Percentiles rank a stretch among this genome's conserved stretches.
Evolutionary conservation across 1,140 invertebrate genomes (phyloP).

Genomic region (Agrilus planipennis): DNA sequence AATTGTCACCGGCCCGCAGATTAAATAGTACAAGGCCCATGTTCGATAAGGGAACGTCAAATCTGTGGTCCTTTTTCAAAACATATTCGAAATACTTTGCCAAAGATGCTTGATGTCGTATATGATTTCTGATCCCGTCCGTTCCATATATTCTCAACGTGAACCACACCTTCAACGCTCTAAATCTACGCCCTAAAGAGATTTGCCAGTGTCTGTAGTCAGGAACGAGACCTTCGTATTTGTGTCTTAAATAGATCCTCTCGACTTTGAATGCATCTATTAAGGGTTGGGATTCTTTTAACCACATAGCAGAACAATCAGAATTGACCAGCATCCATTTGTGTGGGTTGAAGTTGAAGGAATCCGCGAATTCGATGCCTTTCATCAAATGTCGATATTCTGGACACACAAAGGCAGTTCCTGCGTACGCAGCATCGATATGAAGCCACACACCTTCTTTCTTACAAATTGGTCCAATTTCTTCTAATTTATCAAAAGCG

Average conservation of each 20-base stretch:
- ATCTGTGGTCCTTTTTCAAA: constrained; percentile 56
- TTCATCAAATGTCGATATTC: constrained; percentile 57
- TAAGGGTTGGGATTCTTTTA: constrained; percentile 67
- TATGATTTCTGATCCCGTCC: constrained; percentile 63
- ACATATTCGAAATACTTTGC: constrained; percentile 66
- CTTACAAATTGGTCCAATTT: constrained; percentile 70
- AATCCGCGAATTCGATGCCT: constrained; percentile 73
- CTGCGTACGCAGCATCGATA: constrained; percentile 83
- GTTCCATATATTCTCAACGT: constrained; percentile 75
- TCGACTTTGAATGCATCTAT: constrained; percentile 83
- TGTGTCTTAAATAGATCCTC: constrained; percentile 67
- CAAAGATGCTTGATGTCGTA: constrained; percentile 62
- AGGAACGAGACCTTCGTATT: constrained; percentile 54
- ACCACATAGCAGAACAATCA: constrained; percentile 82
- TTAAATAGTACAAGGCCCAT: constrained; percentile 84
- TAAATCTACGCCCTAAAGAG: constrained; percentile 76
- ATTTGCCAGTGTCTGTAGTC: constrained; percentile 94
- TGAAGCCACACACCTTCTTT: constrained; percentile 73
- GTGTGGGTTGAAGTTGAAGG: constrained; percentile 84
- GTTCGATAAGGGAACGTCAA: constrained; percentile 50
- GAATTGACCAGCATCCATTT: constrained; percentile 90
- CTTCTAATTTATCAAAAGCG: constrained; percentile 77
- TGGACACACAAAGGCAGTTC: constrained; percentile 77
- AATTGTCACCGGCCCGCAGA: constrained; percentile 58
- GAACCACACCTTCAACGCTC: constrained; percentile 91